These are phyloP conservation scores for Pipistrellus nathusii DNA, from an alignment of 2,797 vertebrate genomes.

Conservation along the genomic window DNA sequence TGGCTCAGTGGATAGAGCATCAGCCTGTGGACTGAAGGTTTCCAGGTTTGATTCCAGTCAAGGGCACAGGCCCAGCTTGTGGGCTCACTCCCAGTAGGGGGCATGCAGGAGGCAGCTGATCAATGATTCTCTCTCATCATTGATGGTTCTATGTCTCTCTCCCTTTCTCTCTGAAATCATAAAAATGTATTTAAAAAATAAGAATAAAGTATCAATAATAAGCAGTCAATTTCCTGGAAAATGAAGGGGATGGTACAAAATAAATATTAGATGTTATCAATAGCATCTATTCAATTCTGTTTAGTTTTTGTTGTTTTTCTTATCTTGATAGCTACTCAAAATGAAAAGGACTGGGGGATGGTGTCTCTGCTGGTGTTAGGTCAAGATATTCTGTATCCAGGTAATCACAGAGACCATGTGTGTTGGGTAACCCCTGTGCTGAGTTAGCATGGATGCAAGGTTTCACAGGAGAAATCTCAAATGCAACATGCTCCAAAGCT, in stretches of 20 bases:
- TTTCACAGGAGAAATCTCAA: background rate
- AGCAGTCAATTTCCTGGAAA: background rate
- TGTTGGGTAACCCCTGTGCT: background rate
- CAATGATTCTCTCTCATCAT: no score
- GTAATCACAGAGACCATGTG: background rate
- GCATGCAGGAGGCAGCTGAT: no score
- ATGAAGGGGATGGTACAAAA: background rate
- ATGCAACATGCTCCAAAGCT: background rate
- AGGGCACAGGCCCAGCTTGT: no score
- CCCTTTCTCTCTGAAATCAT: no score
- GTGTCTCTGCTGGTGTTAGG: background rate
- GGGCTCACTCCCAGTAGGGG: no score
- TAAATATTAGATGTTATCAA: background rate
- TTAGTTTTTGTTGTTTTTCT: background rate
- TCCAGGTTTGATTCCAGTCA: no score
- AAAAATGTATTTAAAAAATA: no score
- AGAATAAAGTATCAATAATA: no score
- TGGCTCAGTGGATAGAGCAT: no score
- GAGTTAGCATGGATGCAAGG: background rate
- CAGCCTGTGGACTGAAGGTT: no score
- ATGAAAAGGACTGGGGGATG: background rate
- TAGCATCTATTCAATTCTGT: background rate
- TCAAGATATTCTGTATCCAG: background rate
- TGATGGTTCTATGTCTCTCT: no score
- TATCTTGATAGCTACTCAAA: background rate